Base-by-base conservation (phyloP, 2,888 invertebrate species). In the Thelaira solivaga region DNA sequence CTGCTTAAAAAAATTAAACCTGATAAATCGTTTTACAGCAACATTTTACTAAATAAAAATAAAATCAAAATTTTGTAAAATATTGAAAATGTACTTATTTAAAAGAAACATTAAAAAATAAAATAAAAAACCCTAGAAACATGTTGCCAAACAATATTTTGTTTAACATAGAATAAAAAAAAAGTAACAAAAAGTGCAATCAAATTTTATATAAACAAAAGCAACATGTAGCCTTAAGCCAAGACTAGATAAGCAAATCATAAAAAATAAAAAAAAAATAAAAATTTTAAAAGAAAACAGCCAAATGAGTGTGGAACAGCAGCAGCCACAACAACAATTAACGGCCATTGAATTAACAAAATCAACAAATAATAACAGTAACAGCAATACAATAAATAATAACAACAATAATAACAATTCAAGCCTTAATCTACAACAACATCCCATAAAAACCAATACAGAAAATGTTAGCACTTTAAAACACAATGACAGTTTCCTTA, bases 271-370 rank as follows among this genome's bases (percentile, higher is more conserved):
- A n/a, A n/a, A 41, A 7, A 10, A 20, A 2, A 3, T 39, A 26
- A 47, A 22, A 62, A 16, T 2, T 4, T 20, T 6, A 11, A 29
- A 55, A n/a, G 7, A 47, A 73, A 57, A 45, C 13, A 53, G 43
- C 79, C 75, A 80, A 77, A 76, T 69, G 74, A 80, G 72, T 61
- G 77, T 69, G 67, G 65, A 71, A 76, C 75, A 77, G 72, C 76
- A 82, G 81, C 68, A 71, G 75, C 75, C 75, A 69, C 76, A 82
- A 80, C 68, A 83, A 80, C 49, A 80, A 71, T 69, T 82, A 81
- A 79, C 78, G 72, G 73, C 71, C 41, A 73, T 69, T 75, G 71
- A 77, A 67, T 75, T 74, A 71, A 71, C 75, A 67, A 79, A 75
- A 80, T 53, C 75, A 41, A 76, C 55, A 41, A 82, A 20, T 55